These are phyloP conservation scores for Euleptes europaea DNA, from an alignment of 2,113 vertebrate genomes.

Conservation along the genomic window DNA sequence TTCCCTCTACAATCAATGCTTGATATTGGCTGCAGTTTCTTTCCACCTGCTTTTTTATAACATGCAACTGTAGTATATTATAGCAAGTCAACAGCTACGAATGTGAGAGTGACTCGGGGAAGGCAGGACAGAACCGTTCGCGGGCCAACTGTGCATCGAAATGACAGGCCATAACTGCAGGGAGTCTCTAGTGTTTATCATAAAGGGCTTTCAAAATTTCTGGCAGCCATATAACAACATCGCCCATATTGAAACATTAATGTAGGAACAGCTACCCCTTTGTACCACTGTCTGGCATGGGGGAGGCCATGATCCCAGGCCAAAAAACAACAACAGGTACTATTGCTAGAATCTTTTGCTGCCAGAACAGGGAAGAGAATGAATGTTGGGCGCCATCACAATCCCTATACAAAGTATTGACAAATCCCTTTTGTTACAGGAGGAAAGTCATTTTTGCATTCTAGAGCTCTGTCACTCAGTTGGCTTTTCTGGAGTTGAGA, in stretches of 20 bases:
- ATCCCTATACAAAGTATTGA: background rate
- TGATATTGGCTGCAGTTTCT: background rate
- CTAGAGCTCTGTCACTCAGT: too few species aligned
- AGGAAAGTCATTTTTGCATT: too few species aligned
- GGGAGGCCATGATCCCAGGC: background rate
- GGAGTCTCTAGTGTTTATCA: too few species aligned
- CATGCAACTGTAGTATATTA: background rate
- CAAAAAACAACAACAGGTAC: background rate
- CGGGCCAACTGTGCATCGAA: background rate
- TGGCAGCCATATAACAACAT: background rate
- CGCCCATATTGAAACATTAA: background rate
- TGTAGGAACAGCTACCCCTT: too few species aligned
- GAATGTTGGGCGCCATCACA: too few species aligned
- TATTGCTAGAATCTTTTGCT: too few species aligned
- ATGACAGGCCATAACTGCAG: too few species aligned
- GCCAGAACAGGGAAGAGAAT: too few species aligned
- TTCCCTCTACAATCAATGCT: background rate
- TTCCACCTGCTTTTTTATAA: background rate
- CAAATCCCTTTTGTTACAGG: background rate
- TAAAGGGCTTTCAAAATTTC: background rate
- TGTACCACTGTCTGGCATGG: background rate
- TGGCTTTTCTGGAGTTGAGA: background rate
- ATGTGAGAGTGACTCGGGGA: background rate
- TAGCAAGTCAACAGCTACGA: background rate
- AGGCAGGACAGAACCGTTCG: background rate